Percentiles rank a stretch among this genome's conserved stretches.
Evolutionary conservation across 2,888 invertebrate species (phyloP).

Genomic region (Uropetala carovei): DNA sequence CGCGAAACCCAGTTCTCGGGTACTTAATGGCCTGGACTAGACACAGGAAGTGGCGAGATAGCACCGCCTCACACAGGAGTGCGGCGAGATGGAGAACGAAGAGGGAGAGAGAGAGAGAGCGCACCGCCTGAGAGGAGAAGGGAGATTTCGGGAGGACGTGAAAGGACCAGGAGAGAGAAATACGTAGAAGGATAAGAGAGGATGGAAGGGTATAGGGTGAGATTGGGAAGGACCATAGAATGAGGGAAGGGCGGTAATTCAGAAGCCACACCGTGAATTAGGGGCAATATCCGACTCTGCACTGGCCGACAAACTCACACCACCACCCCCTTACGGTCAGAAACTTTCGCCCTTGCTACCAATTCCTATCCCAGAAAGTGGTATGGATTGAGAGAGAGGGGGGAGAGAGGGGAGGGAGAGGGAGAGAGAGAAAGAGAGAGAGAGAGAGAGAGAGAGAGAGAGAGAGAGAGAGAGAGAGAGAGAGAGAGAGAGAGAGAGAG

Average conservation of each 20-base stretch:
- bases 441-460: too few relatives aligned
- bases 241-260: slow-evolving; percentile 18
- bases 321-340: background rate
- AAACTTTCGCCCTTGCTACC: background rate
- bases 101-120: background rate
- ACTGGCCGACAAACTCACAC: slow-evolving; percentile 48
- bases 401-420: background rate
- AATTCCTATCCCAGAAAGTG: too few relatives aligned
- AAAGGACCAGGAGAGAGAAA: background rate
- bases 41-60: background rate
- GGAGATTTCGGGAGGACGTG: background rate
- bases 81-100: background rate
- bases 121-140: background rate
- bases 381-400: background rate
- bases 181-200: background rate
- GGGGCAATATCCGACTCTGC: slow-evolving; percentile 57
- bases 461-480: too few relatives aligned
- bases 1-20: too few relatives aligned
- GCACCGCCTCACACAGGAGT: background rate
- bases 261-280: slow-evolving; percentile 61
- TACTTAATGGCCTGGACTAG: background rate
- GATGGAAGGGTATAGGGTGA: background rate
- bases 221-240: background rate
- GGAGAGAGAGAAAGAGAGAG: background rate
- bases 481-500: too few relatives aligned